Evolutionary conservation across 2,113 vertebrate genomes (phyloP).

Genomic region (Cynocephalus volans): DNA sequence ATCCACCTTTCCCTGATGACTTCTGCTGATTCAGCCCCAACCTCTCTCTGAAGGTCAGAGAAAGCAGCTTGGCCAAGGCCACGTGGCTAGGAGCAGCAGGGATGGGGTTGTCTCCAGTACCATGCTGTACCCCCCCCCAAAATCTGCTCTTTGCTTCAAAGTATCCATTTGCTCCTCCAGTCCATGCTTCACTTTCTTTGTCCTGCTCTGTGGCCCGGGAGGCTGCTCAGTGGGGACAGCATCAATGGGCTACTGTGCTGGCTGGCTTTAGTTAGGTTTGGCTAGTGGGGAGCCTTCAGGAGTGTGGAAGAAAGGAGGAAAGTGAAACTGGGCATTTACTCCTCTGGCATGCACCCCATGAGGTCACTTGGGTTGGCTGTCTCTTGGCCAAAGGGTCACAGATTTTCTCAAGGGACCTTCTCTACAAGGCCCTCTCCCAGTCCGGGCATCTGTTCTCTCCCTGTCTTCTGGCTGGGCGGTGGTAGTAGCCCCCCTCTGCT

Average conservation of each 20-base stretch:
- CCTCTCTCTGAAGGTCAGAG: not conserved
- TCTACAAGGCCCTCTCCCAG: not conserved
- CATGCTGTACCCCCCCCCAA: no score
- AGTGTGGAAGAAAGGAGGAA: not conserved
- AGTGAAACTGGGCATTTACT: not conserved
- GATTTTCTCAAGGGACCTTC: not conserved
- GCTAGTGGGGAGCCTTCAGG: no score
- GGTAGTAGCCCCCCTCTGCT: not conserved
- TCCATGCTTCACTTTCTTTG: not conserved
- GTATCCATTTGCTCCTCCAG: not conserved
- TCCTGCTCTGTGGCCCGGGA: not conserved
- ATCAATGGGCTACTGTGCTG: not conserved
- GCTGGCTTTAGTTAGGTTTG: not conserved
- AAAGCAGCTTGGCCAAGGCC: not conserved
- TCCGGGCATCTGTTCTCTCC: not conserved
- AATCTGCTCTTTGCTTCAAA: not conserved
- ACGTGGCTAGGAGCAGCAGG: not conserved
- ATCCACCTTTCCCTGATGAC: not conserved
- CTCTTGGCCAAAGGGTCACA: not conserved
- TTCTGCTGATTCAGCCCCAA: not conserved
- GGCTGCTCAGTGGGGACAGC: not conserved
- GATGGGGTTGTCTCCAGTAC: no score
- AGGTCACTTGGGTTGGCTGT: not conserved
- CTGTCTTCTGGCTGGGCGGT: not conserved
- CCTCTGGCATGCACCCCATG: fast-evolving